Conservation (phyloP, 1,140 invertebrate species). For the Aradophagus sp. region DNA sequence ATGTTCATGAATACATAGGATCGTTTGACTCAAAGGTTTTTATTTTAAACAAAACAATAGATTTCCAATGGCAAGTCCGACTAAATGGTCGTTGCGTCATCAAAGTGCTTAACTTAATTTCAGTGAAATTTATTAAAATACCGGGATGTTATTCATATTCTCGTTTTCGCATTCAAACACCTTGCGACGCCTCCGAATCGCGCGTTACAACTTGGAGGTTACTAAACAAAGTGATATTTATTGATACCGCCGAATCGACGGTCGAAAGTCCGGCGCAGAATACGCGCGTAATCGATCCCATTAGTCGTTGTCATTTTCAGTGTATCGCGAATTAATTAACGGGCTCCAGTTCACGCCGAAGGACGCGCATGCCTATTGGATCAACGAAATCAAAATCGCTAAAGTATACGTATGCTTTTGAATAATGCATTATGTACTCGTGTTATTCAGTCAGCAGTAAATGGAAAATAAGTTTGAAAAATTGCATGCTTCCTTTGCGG, state of each 20-base stretch:
- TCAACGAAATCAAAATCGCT: constrained; percentile 7
- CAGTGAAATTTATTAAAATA: constrained; percentile 41
- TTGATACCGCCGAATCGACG: neutral
- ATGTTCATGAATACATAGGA: too few relatives aligned
- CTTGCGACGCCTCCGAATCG: constrained; percentile 41
- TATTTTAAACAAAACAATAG: constrained; percentile 59
- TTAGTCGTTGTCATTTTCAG: too few relatives aligned
- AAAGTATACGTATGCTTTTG: constrained; percentile 36
- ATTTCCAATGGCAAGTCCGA: constrained; percentile 56
- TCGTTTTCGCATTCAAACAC: constrained; percentile 39
- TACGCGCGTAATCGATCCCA: constrained; percentile 2
- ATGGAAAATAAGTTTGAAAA: constrained; percentile 46
- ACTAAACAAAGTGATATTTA: constrained; percentile 40
- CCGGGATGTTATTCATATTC: constrained; percentile 24
- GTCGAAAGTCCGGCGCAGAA: neutral
- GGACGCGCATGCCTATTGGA: constrained; percentile 4
- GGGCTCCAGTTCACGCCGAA: too few relatives aligned
- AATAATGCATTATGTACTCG: constrained; percentile 34
- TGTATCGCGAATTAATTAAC: too few relatives aligned
- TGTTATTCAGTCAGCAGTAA: constrained; percentile 38
- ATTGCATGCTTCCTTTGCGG: constrained; percentile 26
- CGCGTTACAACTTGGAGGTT: constrained; percentile 29
- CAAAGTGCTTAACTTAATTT: constrained; percentile 47
- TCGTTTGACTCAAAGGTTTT: constrained; percentile 53
- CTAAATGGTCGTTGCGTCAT: constrained; percentile 50